Percentiles rank a stretch among this genome's conserved stretches.
These are phyloP conservation scores for Apodemus agrarius DNA, from an alignment of 2,797 vertebrate species.

Conservation along the genomic window DNA sequence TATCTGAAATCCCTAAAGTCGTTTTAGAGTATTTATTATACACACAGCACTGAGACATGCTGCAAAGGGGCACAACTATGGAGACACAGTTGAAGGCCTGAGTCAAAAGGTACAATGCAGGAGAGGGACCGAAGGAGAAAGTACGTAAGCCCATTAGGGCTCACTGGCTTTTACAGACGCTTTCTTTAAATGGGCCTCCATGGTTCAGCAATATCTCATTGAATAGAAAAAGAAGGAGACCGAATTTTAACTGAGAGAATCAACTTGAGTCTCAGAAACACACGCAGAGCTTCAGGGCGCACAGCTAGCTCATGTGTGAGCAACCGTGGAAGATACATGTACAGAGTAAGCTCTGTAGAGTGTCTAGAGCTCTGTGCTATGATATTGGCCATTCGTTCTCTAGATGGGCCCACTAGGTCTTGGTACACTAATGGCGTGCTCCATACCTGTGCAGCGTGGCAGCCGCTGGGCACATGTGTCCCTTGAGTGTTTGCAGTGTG, in stretches of 20 bases:
- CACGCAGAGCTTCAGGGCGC: not conserved
- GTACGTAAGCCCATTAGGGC: not conserved
- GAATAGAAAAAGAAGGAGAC: slow-evolving; percentile 43
- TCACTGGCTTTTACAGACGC: not conserved
- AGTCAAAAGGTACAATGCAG: not conserved
- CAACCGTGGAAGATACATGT: not conserved
- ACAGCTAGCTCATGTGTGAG: not conserved
- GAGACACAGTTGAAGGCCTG: slow-evolving; percentile 12
- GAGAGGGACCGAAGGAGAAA: slow-evolving; percentile 22
- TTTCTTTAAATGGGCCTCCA: not conserved
- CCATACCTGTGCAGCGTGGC: not conserved
- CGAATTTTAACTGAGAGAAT: slow-evolving; percentile 35
- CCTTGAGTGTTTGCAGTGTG: not conserved
- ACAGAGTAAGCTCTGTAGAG: not conserved
- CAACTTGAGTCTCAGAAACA: slow-evolving; percentile 20
- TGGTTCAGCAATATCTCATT: slow-evolving; percentile 27
- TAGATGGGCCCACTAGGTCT: not conserved
- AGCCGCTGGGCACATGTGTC: not conserved
- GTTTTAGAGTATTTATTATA: slow-evolving; percentile 27
- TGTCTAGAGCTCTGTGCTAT: not conserved
- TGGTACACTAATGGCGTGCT: not conserved
- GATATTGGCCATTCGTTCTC: not conserved
- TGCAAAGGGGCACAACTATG: not conserved
- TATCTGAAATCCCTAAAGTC: not conserved
- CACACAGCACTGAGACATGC: not conserved